These are phyloP conservation scores for Gerris buenoi DNA, from an alignment of 1,140 invertebrate species.

Conservation along the genomic window DNA sequence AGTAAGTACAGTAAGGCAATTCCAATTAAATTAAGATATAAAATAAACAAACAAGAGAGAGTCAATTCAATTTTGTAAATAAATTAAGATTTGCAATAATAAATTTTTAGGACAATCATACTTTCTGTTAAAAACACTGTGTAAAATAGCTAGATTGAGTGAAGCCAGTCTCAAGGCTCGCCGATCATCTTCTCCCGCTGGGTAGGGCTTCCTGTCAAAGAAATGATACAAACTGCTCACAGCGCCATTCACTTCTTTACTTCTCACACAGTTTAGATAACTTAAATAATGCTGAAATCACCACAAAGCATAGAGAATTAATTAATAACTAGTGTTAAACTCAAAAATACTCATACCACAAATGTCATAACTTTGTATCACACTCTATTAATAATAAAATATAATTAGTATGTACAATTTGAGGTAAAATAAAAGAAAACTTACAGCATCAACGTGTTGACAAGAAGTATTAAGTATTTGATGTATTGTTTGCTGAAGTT, in stretches of 20 bases:
- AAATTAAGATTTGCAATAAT: too few relatives aligned
- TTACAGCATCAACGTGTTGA: conserved; percentile 64
- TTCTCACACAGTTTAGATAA: conserved; percentile 72
- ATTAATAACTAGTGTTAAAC: too few relatives aligned
- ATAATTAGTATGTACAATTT: too few relatives aligned
- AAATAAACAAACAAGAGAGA: too few relatives aligned
- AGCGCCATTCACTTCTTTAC: conserved; percentile 74
- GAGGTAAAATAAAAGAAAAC: conserved; percentile 27
- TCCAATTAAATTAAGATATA: too few relatives aligned
- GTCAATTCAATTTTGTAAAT: too few relatives aligned
- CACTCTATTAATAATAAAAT: too few relatives aligned
- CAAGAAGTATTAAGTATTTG: conserved; percentile 65
- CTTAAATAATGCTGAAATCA: conserved; percentile 68
- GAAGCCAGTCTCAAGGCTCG: conserved; percentile 74
- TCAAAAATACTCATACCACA: too few relatives aligned
- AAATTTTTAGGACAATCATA: too few relatives aligned
- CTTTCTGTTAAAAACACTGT: conserved; percentile 73
- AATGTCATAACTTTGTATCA: too few relatives aligned
- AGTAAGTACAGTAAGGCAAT: too few relatives aligned
- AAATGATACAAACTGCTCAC: conserved; percentile 69
- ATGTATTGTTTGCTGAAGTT: conserved; percentile 57
- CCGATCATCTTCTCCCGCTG: conserved; percentile 42
- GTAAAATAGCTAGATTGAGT: conserved; percentile 72
- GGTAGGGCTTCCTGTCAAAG: conserved; percentile 53
- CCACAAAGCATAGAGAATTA: conserved; percentile 12